Percentiles rank a stretch among this genome's conserved stretches.
Evolutionary conservation across 2,797 vertebrate genomes (phyloP).

Genomic region (Crypturellus tataupa): DNA sequence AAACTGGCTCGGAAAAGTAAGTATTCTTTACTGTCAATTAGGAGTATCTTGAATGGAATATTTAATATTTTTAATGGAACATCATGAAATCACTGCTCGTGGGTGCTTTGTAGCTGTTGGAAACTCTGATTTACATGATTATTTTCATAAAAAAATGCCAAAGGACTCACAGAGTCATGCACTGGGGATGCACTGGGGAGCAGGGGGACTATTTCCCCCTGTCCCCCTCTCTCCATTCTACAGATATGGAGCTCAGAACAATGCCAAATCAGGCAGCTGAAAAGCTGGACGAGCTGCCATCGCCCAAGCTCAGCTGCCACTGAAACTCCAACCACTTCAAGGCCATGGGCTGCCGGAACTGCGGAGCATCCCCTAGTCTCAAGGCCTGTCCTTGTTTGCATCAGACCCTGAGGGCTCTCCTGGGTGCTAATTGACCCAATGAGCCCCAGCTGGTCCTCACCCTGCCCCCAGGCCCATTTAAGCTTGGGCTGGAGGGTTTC

Average conservation of each 20-base stretch:
- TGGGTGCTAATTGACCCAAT: not conserved
- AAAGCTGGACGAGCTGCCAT: not conserved
- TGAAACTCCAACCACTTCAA: not conserved
- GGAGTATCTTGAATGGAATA: constrained; percentile 17
- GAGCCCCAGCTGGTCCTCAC: not conserved
- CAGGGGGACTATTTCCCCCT: not conserved
- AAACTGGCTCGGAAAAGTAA: not conserved
- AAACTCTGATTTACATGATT: constrained; percentile 47
- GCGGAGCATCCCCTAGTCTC: not conserved
- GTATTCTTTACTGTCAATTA: constrained; percentile 21
- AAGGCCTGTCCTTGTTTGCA: not conserved
- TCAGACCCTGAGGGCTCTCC: not conserved
- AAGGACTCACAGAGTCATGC: constrained; percentile 8
- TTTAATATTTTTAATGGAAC: constrained; percentile 59
- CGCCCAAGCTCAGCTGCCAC: not conserved
- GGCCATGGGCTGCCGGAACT: not conserved
- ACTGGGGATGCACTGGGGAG: not conserved
- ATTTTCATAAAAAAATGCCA: constrained; percentile 12
- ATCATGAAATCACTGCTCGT: not conserved
- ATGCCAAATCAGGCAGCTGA: not conserved
- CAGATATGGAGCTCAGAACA: not conserved
- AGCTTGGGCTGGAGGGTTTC: accelerated
- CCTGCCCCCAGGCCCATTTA: not conserved
- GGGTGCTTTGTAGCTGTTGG: constrained; percentile 17
- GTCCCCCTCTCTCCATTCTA: too few species aligned